Conservation (phyloP, 2,888 invertebrate genomes). For the Plutella xylostella region DNA sequence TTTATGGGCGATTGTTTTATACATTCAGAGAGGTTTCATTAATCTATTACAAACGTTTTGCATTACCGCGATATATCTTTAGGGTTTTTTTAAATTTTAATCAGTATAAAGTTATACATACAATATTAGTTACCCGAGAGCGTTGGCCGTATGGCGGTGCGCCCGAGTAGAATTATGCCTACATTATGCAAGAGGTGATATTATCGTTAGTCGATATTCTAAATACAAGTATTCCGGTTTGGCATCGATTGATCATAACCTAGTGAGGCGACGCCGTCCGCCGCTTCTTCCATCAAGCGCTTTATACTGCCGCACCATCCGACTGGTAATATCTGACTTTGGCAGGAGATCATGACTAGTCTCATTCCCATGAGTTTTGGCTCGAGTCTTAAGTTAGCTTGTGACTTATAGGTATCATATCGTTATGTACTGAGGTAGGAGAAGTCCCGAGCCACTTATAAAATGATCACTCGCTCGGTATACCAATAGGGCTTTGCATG, state of each 20-base stretch:
- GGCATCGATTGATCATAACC: slow-evolving; percentile 61
- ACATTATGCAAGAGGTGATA: slow-evolving; percentile 58
- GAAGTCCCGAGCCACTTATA: no score
- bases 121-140: slow-evolving; percentile 37
- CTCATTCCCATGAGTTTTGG: not conserved
- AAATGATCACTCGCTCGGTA: no score
- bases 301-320: no score
- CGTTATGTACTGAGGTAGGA: no score
- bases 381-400: no score
- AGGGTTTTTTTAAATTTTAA: slow-evolving; percentile 51
- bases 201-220: slow-evolving; percentile 55
- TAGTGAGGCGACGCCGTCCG: no score
- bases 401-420: no score
- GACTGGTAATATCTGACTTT: no score
- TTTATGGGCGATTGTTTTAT: slow-evolving; percentile 72
- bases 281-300: no score
- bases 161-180: slow-evolving; percentile 42
- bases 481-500: no score
- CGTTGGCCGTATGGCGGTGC: slow-evolving; percentile 23
- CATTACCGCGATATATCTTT: slow-evolving; percentile 57
- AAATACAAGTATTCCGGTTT: slow-evolving; percentile 62
- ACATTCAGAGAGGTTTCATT: slow-evolving; percentile 63
- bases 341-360: no score
- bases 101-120: slow-evolving; percentile 61
- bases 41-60: slow-evolving; percentile 55